Conservation (phyloP, 2,113 vertebrate genomes). For the Percopsis transmontana region DNA sequence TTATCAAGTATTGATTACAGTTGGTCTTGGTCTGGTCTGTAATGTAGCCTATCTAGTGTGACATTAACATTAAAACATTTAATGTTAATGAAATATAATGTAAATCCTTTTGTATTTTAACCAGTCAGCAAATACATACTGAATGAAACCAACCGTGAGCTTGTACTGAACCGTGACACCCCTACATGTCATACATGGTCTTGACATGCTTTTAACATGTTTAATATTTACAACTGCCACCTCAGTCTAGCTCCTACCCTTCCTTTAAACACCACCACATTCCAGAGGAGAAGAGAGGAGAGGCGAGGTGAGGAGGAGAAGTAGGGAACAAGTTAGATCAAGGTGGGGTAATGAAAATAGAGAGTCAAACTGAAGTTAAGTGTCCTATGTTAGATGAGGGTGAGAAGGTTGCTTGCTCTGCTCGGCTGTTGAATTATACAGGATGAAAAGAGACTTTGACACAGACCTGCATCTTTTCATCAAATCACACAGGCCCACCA, state of each 20-base stretch:
- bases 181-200: slow-evolving; percentile 15
- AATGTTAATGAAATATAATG: too few relatives aligned
- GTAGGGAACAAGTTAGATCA: neutral
- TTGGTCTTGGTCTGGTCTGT: too few relatives aligned
- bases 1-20: too few relatives aligned
- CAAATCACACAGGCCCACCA: slow-evolving; percentile 69
- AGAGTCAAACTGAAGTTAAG: slow-evolving; percentile 5
- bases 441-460: slow-evolving; percentile 55
- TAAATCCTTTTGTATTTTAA: too few relatives aligned
- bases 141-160: too few relatives aligned
- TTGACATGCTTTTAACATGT: slow-evolving; percentile 41
- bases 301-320: neutral
- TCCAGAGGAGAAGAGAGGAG: neutral
- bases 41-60: too few relatives aligned
- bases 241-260: neutral
- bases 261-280: slow-evolving; percentile 21
- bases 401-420: slow-evolving; percentile 42
- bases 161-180: too few relatives aligned
- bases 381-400: slow-evolving; percentile 26
- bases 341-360: slow-evolving; percentile 2
- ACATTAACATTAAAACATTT: too few relatives aligned
- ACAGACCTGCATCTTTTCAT: slow-evolving; percentile 69
- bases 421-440: slow-evolving; percentile 63
- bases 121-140: too few relatives aligned
- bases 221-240: slow-evolving; percentile 48